Evolutionary conservation across 2,113 vertebrate genomes (phyloP).

Genomic region (Clarias batrachus): DNA sequence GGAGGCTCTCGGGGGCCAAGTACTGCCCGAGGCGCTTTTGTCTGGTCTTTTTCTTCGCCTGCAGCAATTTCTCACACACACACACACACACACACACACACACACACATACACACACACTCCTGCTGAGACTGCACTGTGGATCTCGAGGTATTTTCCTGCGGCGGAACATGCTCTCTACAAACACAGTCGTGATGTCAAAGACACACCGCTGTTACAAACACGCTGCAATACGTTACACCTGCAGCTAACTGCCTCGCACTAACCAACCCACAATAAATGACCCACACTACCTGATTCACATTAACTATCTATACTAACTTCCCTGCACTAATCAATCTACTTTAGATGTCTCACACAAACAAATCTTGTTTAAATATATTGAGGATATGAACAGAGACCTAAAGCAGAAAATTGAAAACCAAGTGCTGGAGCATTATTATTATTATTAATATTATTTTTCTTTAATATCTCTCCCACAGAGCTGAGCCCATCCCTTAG

Average conservation of each 20-base stretch:
- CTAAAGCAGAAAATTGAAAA: too few relatives aligned
- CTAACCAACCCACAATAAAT: not conserved
- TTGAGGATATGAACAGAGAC: not conserved
- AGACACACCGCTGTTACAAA: not conserved
- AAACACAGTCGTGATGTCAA: constrained; percentile 19
- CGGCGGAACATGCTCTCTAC: constrained; percentile 2
- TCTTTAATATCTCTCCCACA: too few relatives aligned
- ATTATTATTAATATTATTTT: too few relatives aligned
- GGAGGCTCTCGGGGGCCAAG: constrained; percentile 65
- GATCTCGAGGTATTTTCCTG: constrained; percentile 61
- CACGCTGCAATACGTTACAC: not conserved
- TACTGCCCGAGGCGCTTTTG: constrained; percentile 70
- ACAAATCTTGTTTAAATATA: not conserved
- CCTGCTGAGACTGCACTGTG: constrained; percentile 65
- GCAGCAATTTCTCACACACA: constrained; percentile 62
- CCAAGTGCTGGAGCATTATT: not conserved
- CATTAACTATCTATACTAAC: not conserved
- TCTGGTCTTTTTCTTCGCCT: constrained; percentile 65
- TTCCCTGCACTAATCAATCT: not conserved
- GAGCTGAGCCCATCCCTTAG: too few relatives aligned
- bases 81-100: constrained; percentile 28
- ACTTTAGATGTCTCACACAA: too few relatives aligned
- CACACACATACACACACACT: constrained; percentile 53
- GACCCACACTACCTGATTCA: not conserved
- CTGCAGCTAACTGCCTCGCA: not conserved